phyloP scores from a whole-genome alignment of 1,140 invertebrate species.

The Procambarus virginalis region DNA sequence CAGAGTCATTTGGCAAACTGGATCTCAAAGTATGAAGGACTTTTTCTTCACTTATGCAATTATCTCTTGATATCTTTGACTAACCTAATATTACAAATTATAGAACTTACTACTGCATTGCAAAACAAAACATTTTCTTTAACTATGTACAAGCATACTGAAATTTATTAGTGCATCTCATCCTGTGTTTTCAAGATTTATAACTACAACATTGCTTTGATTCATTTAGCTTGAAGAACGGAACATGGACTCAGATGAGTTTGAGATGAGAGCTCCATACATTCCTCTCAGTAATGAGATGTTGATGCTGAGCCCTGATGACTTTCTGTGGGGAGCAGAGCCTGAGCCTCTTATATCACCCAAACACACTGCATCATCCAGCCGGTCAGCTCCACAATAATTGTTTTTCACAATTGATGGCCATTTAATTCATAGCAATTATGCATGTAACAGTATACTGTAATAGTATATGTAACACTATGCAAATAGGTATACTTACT shows the following conservation, averaged over 20 bases:
- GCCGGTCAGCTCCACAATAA: slow-evolving; percentile 10
- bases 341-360: slow-evolving; percentile 24
- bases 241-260: slow-evolving; percentile 62
- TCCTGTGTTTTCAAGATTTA: background rate
- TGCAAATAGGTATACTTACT: no score
- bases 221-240: slow-evolving; percentile 44
- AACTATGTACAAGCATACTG: background rate
- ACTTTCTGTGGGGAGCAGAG: slow-evolving; percentile 47
- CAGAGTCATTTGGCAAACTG: slow-evolving; percentile 28
- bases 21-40: slow-evolving; percentile 29
- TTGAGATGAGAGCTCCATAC: slow-evolving; percentile 64
- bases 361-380: slow-evolving; percentile 3
- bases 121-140: background rate
- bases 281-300: slow-evolving; percentile 58
- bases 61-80: background rate
- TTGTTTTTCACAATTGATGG: no score
- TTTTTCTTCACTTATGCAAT: background rate
- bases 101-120: background rate
- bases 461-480: no score
- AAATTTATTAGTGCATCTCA: background rate
- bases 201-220: background rate
- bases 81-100: no score
- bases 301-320: slow-evolving; percentile 46
- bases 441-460: no score
- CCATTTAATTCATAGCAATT: no score